Base-by-base conservation (phyloP, 2,888 invertebrate genomes). In the Caenorhabditis doughertyi region DNA sequence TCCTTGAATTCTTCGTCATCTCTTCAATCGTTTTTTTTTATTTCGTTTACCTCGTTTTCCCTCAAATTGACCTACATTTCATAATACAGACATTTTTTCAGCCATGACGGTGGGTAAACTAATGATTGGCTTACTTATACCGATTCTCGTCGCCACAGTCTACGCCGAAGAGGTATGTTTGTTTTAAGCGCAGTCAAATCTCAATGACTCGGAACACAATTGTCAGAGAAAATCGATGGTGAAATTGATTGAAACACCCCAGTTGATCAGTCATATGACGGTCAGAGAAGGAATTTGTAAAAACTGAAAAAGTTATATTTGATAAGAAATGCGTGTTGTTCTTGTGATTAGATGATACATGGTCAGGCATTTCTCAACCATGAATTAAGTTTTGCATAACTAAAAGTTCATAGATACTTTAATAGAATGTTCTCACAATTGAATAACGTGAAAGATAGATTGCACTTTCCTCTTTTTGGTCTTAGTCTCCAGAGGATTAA, bases 51-150 rank as follows among this genome's bases (percentile, higher is more conserved):
- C 9, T 35, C 35, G 35, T 35, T 35, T 3, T 47, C 16, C 11
- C 11, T 39, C 51, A 32, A n/a, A 42, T 49, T 79, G 79, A 64
- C 71, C 79, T 23, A 65, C 25, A 47, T 70, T 23, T 39, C 23
- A n/a, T 25, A 65, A 62, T 58, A 49, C 44, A 58, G 25, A 39
- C 44, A 9, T 74, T 64, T 81, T 74, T 81, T 81, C 73, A 79
- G 79, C 73, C 68, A 83, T 83, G 83, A 79, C 79, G 79, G 72
- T 73, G 83, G 83, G 83, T 83, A 83, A 79, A 83, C 79, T 83
- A 64, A 35, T 83, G 79, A 74, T 74, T 79, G 83, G 83, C 70
- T 74, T 83, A 71, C 83, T 83, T 60, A 83, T 83, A 73, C 83
- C 79, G 68, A 79, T 83, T 64, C 18, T 83, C 32, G 64, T 65